These are phyloP conservation scores for Pomatostomus ruficeps DNA, from an alignment of 2,113 vertebrate genomes.

Conservation along the genomic window DNA sequence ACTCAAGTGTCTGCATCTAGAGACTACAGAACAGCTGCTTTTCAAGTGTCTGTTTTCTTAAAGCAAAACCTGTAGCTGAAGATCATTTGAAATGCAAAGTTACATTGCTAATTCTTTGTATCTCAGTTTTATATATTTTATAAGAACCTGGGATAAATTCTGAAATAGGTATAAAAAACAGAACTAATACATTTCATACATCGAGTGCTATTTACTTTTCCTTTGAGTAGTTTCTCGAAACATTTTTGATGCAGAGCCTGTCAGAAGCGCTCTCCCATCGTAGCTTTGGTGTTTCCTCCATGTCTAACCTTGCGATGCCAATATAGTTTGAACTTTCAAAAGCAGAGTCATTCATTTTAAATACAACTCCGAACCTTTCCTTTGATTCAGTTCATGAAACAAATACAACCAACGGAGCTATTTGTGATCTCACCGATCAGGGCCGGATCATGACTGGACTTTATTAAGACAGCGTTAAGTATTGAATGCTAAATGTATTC, in stretches of 20 bases:
- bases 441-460: conserved; percentile 57
- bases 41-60: conserved; percentile 73
- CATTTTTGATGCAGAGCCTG: conserved; percentile 58
- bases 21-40: conserved; percentile 73
- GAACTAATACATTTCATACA: conserved; percentile 62
- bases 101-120: conserved; percentile 77
- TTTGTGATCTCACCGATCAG: conserved; percentile 52
- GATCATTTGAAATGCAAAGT: conserved; percentile 77
- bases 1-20: conserved; percentile 66
- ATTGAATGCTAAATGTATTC: conserved; percentile 58
- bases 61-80: conserved; percentile 76
- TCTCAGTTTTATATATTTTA: conserved; percentile 83
- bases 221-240: conserved; percentile 54
- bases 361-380: background rate
- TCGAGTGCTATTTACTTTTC: conserved; percentile 55
- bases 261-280: conserved; percentile 63
- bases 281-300: conserved; percentile 68
- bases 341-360: conserved; percentile 13
- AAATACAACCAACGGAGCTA: background rate
- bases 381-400: conserved; percentile 6
- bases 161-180: conserved; percentile 69
- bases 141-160: conserved; percentile 78
- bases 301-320: conserved; percentile 70
- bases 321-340: conserved; percentile 59
- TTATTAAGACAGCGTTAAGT: conserved; percentile 46